Evolutionary conservation across 1,140 invertebrate species (phyloP).

Genomic region (Drosophila obscura): DNA sequence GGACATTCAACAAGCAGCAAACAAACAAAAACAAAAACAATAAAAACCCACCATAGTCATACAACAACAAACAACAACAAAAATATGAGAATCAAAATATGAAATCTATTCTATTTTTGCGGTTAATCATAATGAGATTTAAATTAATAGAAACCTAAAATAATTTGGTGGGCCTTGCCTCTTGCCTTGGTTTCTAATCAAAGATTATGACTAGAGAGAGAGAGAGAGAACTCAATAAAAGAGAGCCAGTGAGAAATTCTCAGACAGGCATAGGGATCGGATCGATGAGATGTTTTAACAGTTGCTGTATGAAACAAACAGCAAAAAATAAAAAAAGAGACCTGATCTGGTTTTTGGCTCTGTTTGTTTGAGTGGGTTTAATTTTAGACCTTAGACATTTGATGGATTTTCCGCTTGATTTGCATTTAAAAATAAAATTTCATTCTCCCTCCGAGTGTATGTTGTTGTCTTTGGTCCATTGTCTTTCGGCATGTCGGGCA

Average conservation of each 20-base stretch:
- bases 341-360: conserved; percentile 25
- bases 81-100: too few species aligned
- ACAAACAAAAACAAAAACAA: not conserved
- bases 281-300: conserved; percentile 71
- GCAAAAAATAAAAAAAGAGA: too few species aligned
- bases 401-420: conserved; percentile 60
- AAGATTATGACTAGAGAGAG: conserved; percentile 29
- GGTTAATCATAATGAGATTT: conserved; percentile 34
- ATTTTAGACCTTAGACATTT: conserved; percentile 64
- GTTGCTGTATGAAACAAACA: conserved; percentile 46
- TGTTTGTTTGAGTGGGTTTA: conserved; percentile 40
- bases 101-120: too few species aligned
- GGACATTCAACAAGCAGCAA: not conserved
- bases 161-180: conserved; percentile 23
- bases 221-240: not conserved
- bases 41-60: too few species aligned
- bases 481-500: conserved; percentile 5
- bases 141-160: conserved; percentile 45
- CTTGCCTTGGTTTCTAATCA: conserved; percentile 17
- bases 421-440: conserved; percentile 53
- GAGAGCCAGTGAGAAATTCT: conserved; percentile 4
- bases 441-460: too few species aligned
- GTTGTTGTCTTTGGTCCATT: conserved; percentile 6
- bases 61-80: too few species aligned
- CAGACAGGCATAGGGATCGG: conserved; percentile 3